phyloP scores from a whole-genome alignment of 2,888 invertebrate species.

The Pseudoips prasinana region DNA sequence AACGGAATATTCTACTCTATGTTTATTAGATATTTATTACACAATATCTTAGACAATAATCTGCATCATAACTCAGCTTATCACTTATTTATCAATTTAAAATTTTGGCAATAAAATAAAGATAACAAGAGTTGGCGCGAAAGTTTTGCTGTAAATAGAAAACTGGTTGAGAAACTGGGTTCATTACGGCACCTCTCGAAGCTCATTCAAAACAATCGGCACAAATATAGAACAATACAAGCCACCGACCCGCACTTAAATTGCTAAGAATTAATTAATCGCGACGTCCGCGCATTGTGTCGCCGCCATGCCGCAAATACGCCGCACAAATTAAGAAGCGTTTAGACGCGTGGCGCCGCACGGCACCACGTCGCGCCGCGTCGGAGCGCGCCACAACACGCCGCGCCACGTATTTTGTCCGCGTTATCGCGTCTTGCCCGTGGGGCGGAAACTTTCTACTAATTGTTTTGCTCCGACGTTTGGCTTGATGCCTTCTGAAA shows the following conservation, averaged over 20 bases:
- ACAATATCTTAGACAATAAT: no score
- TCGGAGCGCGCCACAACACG: conserved; percentile 13
- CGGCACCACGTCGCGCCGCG: conserved; percentile 5
- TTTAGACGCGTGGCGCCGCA: conserved; percentile 3
- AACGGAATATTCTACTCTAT: no score
- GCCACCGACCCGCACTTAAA: conserved; percentile 31
- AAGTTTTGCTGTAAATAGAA: no score
- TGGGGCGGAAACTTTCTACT: conserved; percentile 37
- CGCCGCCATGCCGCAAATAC: conserved; percentile 19
- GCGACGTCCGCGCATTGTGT: conserved; percentile 34
- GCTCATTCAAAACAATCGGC: conserved; percentile 39
- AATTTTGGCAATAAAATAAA: no score
- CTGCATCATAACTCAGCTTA: no score
- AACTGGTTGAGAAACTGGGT: conserved; percentile 5
- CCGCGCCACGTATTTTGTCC: conserved; percentile 5
- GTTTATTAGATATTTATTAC: no score
- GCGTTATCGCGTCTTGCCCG: conserved; percentile 7
- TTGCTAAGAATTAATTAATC: conserved; percentile 45
- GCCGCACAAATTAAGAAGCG: conserved; percentile 34
- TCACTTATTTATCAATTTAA: no score
- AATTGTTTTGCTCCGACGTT: conserved; percentile 50
- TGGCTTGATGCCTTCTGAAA: conserved; percentile 44
- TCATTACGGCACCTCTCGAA: conserved; percentile 33
- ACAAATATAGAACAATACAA: conserved; percentile 32
- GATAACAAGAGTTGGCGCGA: no score